phyloP scores from a whole-genome alignment of 1,140 invertebrate species.

The Sipha flava region DNA sequence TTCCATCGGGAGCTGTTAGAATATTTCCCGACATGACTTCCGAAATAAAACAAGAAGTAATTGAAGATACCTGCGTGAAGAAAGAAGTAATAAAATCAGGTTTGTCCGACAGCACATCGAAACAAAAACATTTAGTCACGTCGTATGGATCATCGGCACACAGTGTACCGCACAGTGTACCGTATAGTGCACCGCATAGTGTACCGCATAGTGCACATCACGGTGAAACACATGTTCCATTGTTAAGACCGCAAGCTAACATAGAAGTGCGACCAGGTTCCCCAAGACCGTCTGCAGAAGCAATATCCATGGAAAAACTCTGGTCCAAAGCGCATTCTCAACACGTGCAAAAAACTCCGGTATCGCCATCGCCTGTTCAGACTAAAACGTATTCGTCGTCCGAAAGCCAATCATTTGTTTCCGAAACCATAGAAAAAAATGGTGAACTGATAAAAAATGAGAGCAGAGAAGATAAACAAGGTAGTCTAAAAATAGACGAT shows the following conservation, averaged over 20 bases:
- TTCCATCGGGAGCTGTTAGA: slow-evolving; percentile 55
- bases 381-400: slow-evolving; percentile 3
- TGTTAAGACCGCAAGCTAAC: slow-evolving; percentile 43
- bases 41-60: slow-evolving; percentile 14
- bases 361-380: not conserved
- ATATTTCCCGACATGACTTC: slow-evolving; percentile 47
- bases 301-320: slow-evolving; percentile 54
- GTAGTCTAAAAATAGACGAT: not conserved
- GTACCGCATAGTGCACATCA: too few species aligned
- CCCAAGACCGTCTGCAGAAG: slow-evolving; percentile 51
- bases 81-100: not conserved
- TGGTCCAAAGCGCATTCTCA: slow-evolving; percentile 42
- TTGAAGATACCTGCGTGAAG: slow-evolving; percentile 18
- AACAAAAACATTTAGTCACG: not conserved
- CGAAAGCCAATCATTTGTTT: not conserved
- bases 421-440: not conserved
- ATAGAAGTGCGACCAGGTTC: slow-evolving; percentile 39
- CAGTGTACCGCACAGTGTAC: too few species aligned
- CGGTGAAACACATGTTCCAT: slow-evolving; percentile 36
- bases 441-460: not conserved
- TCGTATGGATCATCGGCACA: not conserved
- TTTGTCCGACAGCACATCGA: not conserved
- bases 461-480: not conserved
- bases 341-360: not conserved
- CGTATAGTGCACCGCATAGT: too few species aligned